Conservation (phyloP, 2,888 invertebrate species). For the Cactoblastis cactorum region DNA sequence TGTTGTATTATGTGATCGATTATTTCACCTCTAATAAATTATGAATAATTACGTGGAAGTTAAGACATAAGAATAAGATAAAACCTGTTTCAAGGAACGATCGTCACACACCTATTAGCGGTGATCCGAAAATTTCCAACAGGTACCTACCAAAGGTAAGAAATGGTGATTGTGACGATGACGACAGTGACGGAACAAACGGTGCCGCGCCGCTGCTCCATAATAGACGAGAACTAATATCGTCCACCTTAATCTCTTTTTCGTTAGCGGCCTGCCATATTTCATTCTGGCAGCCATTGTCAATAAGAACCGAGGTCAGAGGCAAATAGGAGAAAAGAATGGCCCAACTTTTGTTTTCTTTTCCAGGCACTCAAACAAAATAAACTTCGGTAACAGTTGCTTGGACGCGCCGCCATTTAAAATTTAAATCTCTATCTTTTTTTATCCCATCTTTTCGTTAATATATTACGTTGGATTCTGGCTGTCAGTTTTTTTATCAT, state of each 20-base stretch:
- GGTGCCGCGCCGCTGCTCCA: conserved; percentile 27
- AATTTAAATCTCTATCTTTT: conserved; percentile 64
- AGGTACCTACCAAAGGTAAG: conserved; percentile 25
- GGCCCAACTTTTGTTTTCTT: conserved; percentile 68
- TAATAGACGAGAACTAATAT: conserved; percentile 51
- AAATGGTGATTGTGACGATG: conserved; percentile 41
- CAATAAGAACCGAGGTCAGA: conserved; percentile 74
- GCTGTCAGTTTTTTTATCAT: conserved; percentile 61
- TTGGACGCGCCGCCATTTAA: conserved; percentile 72
- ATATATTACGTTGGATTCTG: conserved; percentile 68
- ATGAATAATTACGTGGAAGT: no score
- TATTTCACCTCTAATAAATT: no score
- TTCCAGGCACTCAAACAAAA: conserved; percentile 70
- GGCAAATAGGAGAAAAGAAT: conserved; percentile 75
- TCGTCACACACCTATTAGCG: conserved; percentile 55
- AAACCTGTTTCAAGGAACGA: conserved; percentile 42
- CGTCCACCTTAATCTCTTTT: conserved; percentile 72
- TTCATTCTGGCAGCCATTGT: conserved; percentile 78
- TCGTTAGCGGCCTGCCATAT: conserved; percentile 73
- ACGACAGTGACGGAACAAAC: conserved; percentile 24
- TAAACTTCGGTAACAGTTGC: conserved; percentile 64
- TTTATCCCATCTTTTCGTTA: conserved; percentile 73
- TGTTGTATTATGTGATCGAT: no score
- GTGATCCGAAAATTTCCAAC: conserved; percentile 58
- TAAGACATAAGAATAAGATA: no score